phyloP scores from a whole-genome alignment of 92 coral and sea anemone genomes.

The Epizoanthus ramosus region DNA sequence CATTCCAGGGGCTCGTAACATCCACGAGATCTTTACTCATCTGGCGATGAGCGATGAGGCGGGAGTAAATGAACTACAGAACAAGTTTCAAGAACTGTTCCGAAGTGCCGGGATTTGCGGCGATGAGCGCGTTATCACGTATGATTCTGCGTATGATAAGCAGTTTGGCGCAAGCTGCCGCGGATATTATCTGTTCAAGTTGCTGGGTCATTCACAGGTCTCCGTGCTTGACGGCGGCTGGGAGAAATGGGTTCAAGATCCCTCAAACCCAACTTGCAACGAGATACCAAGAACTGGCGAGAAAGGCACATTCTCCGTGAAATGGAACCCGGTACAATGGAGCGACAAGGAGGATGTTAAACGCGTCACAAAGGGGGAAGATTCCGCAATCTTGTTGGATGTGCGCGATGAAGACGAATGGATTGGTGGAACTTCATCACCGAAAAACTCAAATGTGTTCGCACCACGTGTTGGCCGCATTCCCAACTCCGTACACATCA shows the following conservation, averaged over 20 bases:
- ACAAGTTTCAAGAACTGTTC: slow-evolving; percentile 9
- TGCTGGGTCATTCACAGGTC: slow-evolving; percentile 27
- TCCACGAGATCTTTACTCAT: slow-evolving; percentile 32
- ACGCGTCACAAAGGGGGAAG: slow-evolving; percentile 11
- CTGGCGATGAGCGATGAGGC: slow-evolving; percentile 33
- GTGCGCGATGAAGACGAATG: slow-evolving; percentile 32
- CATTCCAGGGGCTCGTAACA: slow-evolving; percentile 42
- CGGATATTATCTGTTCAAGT: slow-evolving; percentile 8
- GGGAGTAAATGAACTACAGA: slow-evolving; percentile 9
- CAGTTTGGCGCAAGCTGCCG: slow-evolving; percentile 41
- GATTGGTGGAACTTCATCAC: slow-evolving; percentile 21
- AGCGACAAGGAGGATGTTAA: slow-evolving; percentile 30
- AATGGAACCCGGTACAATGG: slow-evolving; percentile 33
- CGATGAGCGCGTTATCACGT: slow-evolving; percentile 13
- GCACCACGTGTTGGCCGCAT: slow-evolving; percentile 25
- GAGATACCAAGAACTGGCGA: not conserved
- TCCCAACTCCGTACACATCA: slow-evolving; percentile 25
- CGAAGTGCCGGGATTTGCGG: slow-evolving; percentile 34
- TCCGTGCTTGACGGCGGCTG: slow-evolving; percentile 34
- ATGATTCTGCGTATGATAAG: slow-evolving; percentile 25
- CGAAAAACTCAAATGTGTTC: not conserved
- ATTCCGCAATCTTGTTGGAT: slow-evolving; percentile 29
- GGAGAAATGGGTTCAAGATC: slow-evolving; percentile 28
- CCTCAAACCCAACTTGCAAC: slow-evolving; percentile 20
- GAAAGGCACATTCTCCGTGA: slow-evolving; percentile 22